Base-by-base conservation (phyloP, 2,113 vertebrate genomes). In the Pollimyrus isidori region DNA sequence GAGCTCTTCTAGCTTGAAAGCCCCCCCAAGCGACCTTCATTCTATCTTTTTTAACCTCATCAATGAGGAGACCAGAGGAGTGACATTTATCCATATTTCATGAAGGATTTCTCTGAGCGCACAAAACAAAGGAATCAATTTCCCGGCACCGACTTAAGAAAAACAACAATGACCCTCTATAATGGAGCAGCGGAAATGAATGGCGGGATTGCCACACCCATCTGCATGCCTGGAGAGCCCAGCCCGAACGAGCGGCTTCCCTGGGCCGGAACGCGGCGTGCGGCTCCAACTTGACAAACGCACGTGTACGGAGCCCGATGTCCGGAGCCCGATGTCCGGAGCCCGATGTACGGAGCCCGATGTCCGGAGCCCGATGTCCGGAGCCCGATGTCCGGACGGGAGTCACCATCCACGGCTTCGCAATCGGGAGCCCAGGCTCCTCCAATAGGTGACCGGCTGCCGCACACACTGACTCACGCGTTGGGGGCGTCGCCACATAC, bases 81-180 rank as follows among this genome's bases (percentile, higher is more conserved):
- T 94, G 94, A 94, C 93, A 93, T 94, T 93, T 93, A 93, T 94
- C 89, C 49, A 94, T 93, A 93, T 94, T 93, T 93, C 89, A 91
- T 92, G 89, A 94, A 91, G 86, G 82, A 84, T 89, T 88, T 86
- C 86, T 58, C 65, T 90, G 76, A 89, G 90, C 90, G 48, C 89
- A 42, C 86, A 42, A 39, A 62, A 91, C 89, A 91, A 93, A 92
- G 90, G 92, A 94, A 94, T 93, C 92, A 88, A 93, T 93, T 93
- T 94, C 91, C 88, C 88, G 90, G 87, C 89, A 56, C 85, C 89
- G 90, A 88, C 93, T 65, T 80, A 88, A 87, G 69, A 93, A 89
- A 92, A 93, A 92, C 90, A 91, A 90, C 88, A 87, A 89, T 87
- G 89, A 89, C 83, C 62, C 73, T 89, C 35, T n/a, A 11, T 91